Conservation (phyloP, 1,140 invertebrate genomes). For the Aporrectodea caliginosa region DNA sequence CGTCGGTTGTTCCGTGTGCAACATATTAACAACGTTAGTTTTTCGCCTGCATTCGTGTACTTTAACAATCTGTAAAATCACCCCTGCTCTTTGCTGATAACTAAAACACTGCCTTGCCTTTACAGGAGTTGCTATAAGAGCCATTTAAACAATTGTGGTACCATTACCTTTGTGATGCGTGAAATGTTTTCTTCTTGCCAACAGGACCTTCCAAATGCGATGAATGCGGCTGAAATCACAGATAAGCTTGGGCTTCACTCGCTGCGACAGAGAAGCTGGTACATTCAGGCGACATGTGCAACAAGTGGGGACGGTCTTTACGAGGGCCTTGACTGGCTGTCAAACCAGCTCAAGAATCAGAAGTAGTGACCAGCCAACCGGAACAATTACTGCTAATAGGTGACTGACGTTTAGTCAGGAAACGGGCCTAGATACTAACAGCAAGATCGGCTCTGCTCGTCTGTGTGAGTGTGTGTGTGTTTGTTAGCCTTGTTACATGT, state of each 20-base stretch:
- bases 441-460: too few relatives aligned
- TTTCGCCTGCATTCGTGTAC: too few relatives aligned
- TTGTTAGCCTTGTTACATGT: too few relatives aligned
- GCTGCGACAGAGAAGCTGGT: slow-evolving; percentile 79
- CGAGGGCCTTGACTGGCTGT: slow-evolving; percentile 98
- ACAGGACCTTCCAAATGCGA: slow-evolving; percentile 94
- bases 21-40: too few relatives aligned
- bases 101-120: not conserved
- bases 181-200: slow-evolving; percentile 19
- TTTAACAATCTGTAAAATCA: not conserved
- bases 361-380: slow-evolving; percentile 27
- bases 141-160: not conserved
- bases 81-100: not conserved
- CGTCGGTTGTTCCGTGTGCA: too few relatives aligned
- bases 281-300: slow-evolving; percentile 96
- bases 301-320: slow-evolving; percentile 94
- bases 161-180: not conserved
- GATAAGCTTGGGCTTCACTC: slow-evolving; percentile 88
- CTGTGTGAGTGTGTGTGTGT: too few relatives aligned
- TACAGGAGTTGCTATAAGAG: not conserved
- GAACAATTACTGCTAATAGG: too few relatives aligned
- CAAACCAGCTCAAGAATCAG: slow-evolving; percentile 63
- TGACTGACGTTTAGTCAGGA: too few relatives aligned
- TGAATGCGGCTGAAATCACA: slow-evolving; percentile 95
- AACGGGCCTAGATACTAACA: too few relatives aligned